phyloP scores from a whole-genome alignment of 2,797 vertebrate species.

The Myotis planiceps region DNA sequence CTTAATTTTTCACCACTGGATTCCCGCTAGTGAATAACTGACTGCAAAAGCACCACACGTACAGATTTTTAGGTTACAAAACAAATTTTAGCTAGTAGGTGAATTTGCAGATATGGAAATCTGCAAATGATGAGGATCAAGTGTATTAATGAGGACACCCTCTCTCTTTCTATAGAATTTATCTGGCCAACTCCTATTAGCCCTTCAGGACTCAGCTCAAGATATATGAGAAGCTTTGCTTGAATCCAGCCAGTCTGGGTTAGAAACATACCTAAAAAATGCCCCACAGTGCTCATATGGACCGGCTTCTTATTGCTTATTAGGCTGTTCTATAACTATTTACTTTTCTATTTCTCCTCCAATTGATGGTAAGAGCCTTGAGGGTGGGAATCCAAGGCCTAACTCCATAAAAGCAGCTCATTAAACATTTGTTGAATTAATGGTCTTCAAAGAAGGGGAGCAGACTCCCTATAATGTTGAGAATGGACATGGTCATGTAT shows the following conservation, averaged over 20 bases:
- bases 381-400: neutral
- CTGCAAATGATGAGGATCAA: constrained; percentile 12
- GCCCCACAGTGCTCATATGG: neutral
- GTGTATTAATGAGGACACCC: neutral
- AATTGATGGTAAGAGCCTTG: neutral
- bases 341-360: neutral
- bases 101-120: neutral
- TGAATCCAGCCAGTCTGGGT: neutral
- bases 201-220: neutral
- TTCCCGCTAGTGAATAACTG: neutral
- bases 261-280: neutral
- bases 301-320: neutral
- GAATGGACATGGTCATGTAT: neutral
- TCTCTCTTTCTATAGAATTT: constrained; percentile 12
- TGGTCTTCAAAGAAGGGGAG: neutral
- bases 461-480: neutral
- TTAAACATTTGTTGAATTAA: constrained; percentile 46
- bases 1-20: neutral
- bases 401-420: neutral
- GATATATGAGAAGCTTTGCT: neutral
- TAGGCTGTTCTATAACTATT: neutral
- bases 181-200: neutral
- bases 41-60: neutral
- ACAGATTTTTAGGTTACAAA: neutral
- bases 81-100: neutral